Conservation (phyloP, 2,797 vertebrate species). For the Pampus argenteus region DNA sequence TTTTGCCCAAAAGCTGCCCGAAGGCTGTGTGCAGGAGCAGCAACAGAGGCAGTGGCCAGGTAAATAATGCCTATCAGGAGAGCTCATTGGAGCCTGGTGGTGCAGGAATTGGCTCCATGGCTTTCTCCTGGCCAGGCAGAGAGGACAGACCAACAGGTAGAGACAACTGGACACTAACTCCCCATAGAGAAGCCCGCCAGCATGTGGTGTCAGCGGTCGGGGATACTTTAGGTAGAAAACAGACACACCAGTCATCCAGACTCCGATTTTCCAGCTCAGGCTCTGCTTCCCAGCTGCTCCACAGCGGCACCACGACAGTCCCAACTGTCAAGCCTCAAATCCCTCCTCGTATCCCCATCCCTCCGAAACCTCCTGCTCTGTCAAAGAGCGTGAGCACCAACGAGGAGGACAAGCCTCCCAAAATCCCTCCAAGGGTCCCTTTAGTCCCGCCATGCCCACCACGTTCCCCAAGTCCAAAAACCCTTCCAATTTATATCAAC, state of each 20-base stretch:
- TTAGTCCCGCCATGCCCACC: constrained; percentile 87
- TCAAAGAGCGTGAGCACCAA: constrained; percentile 79
- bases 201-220: constrained; percentile 29
- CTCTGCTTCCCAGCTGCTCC: constrained; percentile 76
- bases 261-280: constrained; percentile 86
- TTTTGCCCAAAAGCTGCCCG: constrained; percentile 80
- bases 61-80: constrained; percentile 93
- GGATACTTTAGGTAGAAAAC: constrained; percentile 57
- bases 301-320: constrained; percentile 9
- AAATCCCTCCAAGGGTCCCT: constrained; percentile 93
- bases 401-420: constrained; percentile 92
- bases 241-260: constrained; percentile 73
- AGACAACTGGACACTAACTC: constrained; percentile 43
- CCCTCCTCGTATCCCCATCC: constrained; percentile 93
- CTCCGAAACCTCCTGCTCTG: constrained; percentile 78
- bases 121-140: constrained; percentile 73
- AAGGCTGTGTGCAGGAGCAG: constrained; percentile 69
- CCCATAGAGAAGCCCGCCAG: constrained; percentile 53
- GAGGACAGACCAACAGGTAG: constrained; percentile 43
- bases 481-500: constrained; percentile 94
- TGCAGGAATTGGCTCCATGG: constrained; percentile 37
- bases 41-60: constrained; percentile 89
- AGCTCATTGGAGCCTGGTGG: constrained; percentile 37
- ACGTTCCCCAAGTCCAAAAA: constrained; percentile 94
- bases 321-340: constrained; percentile 88